These are phyloP conservation scores for Lithophane ornitopus DNA, from an alignment of 2,888 invertebrate species.

Conservation along the genomic window DNA sequence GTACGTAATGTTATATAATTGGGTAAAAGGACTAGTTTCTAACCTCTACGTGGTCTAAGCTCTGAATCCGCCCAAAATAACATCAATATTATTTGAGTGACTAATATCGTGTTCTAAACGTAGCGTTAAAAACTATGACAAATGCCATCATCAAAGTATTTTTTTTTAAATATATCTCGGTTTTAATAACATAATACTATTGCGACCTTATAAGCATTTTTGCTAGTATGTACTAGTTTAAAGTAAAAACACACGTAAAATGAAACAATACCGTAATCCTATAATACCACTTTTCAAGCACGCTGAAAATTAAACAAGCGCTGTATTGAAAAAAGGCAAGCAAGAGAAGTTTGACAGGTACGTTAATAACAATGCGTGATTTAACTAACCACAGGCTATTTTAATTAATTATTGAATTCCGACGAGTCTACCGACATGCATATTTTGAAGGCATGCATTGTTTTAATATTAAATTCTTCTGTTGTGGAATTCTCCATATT, in stretches of 20 bases:
- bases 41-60: no score
- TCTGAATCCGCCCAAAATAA: not conserved
- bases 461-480: conserved; percentile 38
- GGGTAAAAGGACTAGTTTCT: not conserved
- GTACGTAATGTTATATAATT: not conserved
- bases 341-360: conserved; percentile 19
- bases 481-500: conserved; percentile 26
- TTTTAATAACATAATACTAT: not conserved
- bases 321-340: conserved; percentile 29
- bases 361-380: conserved; percentile 48
- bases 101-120: not conserved
- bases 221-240: not conserved
- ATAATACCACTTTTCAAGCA: conserved; percentile 8
- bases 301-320: not conserved
- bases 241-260: not conserved
- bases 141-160: not conserved
- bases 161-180: no score
- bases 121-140: not conserved
- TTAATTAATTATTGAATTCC: conserved; percentile 52
- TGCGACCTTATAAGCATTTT: not conserved
- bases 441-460: conserved; percentile 43
- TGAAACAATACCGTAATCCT: not conserved
- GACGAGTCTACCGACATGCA: conserved; percentile 25
- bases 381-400: conserved; percentile 57
- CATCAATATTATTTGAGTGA: not conserved